Evolutionary conservation across 2,888 invertebrate species (phyloP).

Genomic region (Tinea semifulvella): DNA sequence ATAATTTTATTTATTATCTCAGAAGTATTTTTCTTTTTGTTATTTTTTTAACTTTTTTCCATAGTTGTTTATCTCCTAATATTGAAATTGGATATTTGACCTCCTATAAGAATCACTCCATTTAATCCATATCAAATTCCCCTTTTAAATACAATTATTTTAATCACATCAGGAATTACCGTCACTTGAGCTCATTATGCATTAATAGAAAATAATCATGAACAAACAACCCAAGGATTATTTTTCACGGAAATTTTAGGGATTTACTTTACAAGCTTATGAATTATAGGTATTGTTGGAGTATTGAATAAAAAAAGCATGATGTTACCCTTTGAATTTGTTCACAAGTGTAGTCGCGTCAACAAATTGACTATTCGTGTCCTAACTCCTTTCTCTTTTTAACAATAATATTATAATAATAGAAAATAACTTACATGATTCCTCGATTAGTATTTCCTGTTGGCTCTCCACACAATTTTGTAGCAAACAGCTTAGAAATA

Average conservation of each 20-base stretch:
- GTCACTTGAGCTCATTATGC: conserved; percentile 67
- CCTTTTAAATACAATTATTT: conserved; percentile 75
- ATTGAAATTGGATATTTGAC: conserved; percentile 65
- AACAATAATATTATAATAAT: no score
- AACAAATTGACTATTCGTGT: no score
- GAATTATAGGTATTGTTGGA: no score
- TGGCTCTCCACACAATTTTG: conserved; percentile 42
- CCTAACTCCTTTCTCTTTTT: no score
- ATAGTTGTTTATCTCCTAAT: conserved; percentile 46
- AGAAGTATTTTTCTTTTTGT: conserved; percentile 70
- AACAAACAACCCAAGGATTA: conserved; percentile 50
- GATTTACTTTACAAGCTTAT: conserved; percentile 71
- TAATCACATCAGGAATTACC: conserved; percentile 74
- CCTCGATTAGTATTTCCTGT: conserved; percentile 52
- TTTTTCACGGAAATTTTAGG: conserved; percentile 66
- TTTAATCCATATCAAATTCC: conserved; percentile 78
- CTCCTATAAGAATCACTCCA: conserved; percentile 67
- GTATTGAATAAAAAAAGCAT: no score
- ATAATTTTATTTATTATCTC: conserved; percentile 79
- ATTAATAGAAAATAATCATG: conserved; percentile 48
- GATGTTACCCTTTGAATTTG: no score
- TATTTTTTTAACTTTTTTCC: conserved; percentile 69
- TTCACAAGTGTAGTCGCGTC: no score
- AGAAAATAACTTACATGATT: conserved; percentile 39
- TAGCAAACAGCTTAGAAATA: conserved; percentile 36